Conservation (phyloP, 2,797 vertebrate genomes). For the Brotogeris chrysoptera region DNA sequence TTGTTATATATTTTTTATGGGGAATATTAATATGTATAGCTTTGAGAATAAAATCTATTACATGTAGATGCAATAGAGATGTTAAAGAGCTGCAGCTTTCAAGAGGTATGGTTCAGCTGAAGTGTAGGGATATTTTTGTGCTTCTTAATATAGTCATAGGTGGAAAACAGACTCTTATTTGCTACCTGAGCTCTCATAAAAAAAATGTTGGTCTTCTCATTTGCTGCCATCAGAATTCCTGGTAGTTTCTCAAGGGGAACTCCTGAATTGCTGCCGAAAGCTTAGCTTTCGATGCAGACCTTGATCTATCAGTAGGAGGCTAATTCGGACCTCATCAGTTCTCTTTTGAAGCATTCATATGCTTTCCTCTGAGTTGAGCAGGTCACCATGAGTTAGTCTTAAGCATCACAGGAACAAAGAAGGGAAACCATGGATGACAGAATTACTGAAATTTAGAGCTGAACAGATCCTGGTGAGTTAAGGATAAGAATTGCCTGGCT, state of each 20-base stretch:
- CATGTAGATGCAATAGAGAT: not conserved
- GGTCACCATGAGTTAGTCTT: not conserved
- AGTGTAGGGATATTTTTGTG: not conserved
- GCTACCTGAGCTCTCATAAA: not conserved
- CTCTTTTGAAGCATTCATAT: not conserved
- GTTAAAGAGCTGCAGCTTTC: not conserved
- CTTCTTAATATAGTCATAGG: not conserved
- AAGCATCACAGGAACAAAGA: not conserved
- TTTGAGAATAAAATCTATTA: not conserved
- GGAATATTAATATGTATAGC: not conserved
- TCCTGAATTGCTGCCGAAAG: not conserved
- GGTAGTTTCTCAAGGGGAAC: not conserved
- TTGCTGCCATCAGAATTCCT: not conserved
- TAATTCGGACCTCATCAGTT: not conserved
- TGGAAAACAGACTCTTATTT: not conserved
- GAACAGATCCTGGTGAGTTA: not conserved
- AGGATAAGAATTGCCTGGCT: not conserved
- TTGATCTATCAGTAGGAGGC: not conserved
- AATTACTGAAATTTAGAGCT: not conserved
- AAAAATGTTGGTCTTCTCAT: not conserved
- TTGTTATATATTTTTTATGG: not conserved
- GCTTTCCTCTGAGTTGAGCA: not conserved
- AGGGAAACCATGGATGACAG: not conserved
- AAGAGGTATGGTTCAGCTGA: not conserved
- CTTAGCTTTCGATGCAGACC: not conserved